Evolutionary conservation across 2,113 vertebrate species (phyloP), one percentile per base, ranked within the genome.

Genomic region (Callipepla squamata): DNA sequence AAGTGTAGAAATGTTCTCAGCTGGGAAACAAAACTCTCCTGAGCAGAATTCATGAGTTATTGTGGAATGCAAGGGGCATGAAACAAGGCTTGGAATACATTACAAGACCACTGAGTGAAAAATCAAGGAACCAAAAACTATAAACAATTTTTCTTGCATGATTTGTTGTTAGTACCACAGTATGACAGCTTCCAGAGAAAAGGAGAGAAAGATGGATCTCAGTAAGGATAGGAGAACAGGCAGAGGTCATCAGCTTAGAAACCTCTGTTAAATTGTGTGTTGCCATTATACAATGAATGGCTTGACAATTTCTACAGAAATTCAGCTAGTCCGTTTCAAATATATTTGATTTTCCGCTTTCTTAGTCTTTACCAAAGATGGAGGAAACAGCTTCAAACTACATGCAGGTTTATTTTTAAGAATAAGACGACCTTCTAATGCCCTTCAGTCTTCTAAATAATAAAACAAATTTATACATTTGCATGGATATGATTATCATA

Each of bases 391-490:
- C 42, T 80, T 30, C 16, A 77, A 90, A 75, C 5, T 3, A 7
- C 40, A 28, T 2, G 6, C 0, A 4, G 12, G 11, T 61, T 85
- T 80, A 40, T 62, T 87, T 91, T 57, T 75, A 68, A 20, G 51
- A 94, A 72, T 38, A 74, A 25, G 11, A 51, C 80, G 44, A 67
- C 75, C 47, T 87, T 67, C 38, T 67, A 36, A 6, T 65, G 34
- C 20, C 55, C 85, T 85, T 87, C 79, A 61, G 55, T 91, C 40
- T 77, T 80, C 55, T 67, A 50, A 92, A 77, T 59, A 89, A 80
- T 50, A 80, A 79, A 62, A 16, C 0, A 59, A 51, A 59, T 59
- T 20, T 57, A 66, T 20, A 85, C 11, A 77, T 85, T 87, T 74
- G 15, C 63, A 85, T 85, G 85, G 63, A 76, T 2, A 7, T 55